Base-by-base conservation (phyloP, 2,888 invertebrate genomes). In the Gymnocheta viridis region DNA sequence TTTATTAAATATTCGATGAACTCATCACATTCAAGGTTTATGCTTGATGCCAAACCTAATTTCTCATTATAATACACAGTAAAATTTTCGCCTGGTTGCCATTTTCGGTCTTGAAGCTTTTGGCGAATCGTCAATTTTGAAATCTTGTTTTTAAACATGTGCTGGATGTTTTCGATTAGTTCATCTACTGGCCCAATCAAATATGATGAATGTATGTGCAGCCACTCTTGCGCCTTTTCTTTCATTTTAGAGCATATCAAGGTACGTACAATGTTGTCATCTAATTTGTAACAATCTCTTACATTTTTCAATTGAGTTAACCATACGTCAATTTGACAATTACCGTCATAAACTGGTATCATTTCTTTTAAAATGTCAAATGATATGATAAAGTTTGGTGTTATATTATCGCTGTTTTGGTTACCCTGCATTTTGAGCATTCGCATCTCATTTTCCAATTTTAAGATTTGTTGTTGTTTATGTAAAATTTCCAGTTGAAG, bases 21-120 rank as follows among this genome's bases (percentile, higher is more conserved):
- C 12, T 67, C 67, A 14, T 67, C 51, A 4, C 24, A 12, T 14
- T 67, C 67, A 7, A 51, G 2, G 4, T 24, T 35, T 7, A 67
- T 51, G 22, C 1, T 67, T 35, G 22, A 51, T 14, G 51, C 32
- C 14, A 51, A 35, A 14, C n/a, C 35, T 1, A 51, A 24, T 10
- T 67, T 67, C 4, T 67, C 67, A 12, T 67, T 67, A 7, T 51
- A 67, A 51, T 67, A 51, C 4, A 12, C 9, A 2, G 24, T 3
- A 67, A 67, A 51, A 14, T 6, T 7, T 67, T 67, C 67, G 12
- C 67, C 32, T 9, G 4, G 2, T 35, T 67, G 67, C 67, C 67
- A 67, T 7, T 14, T 12, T 1, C 67, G 49, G 22, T 51, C 24
- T 35, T 67, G 35, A 1, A 67, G 7, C 24, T n/a, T 67, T 3